A percentile compares a stretch with the other conserved stretches of the same genome.
Evolutionary conservation across 2,113 vertebrate genomes (phyloP).

Genomic region (Cygnus atratus): DNA sequence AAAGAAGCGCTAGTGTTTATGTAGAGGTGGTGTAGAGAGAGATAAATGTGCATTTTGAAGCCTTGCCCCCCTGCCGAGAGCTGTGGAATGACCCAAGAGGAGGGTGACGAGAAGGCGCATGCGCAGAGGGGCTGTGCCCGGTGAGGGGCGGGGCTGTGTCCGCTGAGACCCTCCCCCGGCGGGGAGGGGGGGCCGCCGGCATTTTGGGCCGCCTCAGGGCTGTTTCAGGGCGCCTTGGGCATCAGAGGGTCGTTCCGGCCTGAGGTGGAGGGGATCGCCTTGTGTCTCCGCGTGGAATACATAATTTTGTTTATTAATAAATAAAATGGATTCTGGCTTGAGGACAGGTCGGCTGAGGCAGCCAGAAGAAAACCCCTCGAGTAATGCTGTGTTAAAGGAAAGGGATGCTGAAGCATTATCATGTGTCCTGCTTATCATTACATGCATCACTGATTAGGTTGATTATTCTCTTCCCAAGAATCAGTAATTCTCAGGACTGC

Average conservation of each 20-base stretch:
- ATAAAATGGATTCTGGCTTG: background rate
- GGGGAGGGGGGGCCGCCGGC: too few relatives aligned
- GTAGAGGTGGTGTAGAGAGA: rapidly evolving
- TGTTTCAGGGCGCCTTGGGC: too few relatives aligned
- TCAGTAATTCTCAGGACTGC: background rate
- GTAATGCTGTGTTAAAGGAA: rapidly evolving
- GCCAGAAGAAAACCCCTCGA: background rate
- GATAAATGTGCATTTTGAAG: rapidly evolving
- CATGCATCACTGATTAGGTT: background rate
- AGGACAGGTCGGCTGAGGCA: background rate
- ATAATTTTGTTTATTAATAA: too few relatives aligned
- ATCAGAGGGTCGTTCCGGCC: too few relatives aligned
- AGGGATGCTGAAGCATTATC: background rate
- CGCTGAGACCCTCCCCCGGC: too few relatives aligned
- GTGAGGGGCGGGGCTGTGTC: background rate
- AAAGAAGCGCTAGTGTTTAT: rapidly evolving
- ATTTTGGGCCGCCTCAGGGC: too few relatives aligned
- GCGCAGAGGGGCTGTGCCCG: background rate
- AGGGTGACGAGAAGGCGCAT: background rate
- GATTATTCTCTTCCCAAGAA: rapidly evolving
- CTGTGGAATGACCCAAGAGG: background rate
- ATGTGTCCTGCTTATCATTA: rapidly evolving
- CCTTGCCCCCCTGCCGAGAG: rapidly evolving
- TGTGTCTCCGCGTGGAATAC: too few relatives aligned
- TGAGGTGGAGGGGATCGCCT: too few relatives aligned